A percentile compares a stretch with the other conserved stretches of the same genome.
Evolutionary conservation across 2,797 vertebrate genomes (phyloP).

Genomic region (Balearica regulorum): DNA sequence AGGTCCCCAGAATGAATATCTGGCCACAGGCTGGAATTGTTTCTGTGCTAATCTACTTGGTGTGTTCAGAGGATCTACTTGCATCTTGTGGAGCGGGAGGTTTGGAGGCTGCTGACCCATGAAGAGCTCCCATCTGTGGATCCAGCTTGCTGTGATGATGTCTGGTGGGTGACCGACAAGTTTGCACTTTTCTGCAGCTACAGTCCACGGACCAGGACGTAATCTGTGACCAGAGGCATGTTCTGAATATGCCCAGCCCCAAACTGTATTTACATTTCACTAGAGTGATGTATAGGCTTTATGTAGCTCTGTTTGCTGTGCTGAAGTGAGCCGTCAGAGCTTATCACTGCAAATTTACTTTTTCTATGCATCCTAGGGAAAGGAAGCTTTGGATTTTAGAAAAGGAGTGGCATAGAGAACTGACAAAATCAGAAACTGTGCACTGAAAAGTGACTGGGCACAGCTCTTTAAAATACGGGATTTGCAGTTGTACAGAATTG

Average conservation of each 20-base stretch:
- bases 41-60: slow-evolving; percentile 5
- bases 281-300: neutral
- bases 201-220: neutral
- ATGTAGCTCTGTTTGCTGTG: neutral
- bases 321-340: neutral
- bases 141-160: neutral
- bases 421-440: slow-evolving; percentile 6
- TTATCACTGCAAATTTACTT: neutral
- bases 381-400: neutral
- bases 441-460: slow-evolving; percentile 6
- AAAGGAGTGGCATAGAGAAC: neutral
- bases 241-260: neutral
- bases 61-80: slow-evolving; percentile 12
- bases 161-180: neutral
- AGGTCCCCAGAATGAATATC: slow-evolving; percentile 22
- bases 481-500: neutral
- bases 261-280: neutral
- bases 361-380: neutral
- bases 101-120: slow-evolving; percentile 18
- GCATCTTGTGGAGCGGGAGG: neutral
- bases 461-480: neutral
- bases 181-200: neutral
- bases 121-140: neutral
- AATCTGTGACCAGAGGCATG: neutral
- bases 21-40: slow-evolving; percentile 42